Conservation (phyloP, 2,797 vertebrate species). For the Lutjanus campechanus region DNA sequence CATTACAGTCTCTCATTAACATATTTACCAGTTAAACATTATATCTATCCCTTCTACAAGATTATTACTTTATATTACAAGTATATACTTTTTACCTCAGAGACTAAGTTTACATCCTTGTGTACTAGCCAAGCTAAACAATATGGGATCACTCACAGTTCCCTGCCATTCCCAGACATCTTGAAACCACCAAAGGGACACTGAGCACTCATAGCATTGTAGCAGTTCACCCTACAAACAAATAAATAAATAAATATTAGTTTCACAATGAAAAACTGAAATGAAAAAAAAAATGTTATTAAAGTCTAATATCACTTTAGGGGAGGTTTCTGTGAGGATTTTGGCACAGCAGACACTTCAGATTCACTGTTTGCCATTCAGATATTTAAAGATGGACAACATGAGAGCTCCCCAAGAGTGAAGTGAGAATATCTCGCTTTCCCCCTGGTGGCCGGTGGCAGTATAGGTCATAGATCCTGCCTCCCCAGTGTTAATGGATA, state of each 20-base stretch:
- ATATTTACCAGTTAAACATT: too few species aligned
- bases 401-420: too few species aligned
- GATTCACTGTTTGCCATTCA: background rate
- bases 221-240: constrained; percentile 91
- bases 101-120: background rate
- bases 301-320: background rate
- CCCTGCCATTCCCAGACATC: constrained; percentile 94
- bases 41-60: too few species aligned
- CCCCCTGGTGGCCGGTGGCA: too few species aligned
- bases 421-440: too few species aligned
- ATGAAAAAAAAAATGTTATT: background rate
- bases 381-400: too few species aligned
- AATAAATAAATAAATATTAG: background rate
- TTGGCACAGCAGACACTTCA: background rate
- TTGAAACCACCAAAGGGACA: constrained; percentile 93
- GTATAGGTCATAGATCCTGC: too few species aligned
- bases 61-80: too few species aligned
- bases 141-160: constrained; percentile 87
- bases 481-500: too few species aligned
- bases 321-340: background rate
- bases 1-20: too few species aligned
- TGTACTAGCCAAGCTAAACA: background rate
- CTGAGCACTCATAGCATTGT: constrained; percentile 86
- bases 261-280: background rate
- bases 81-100: too few species aligned